Conservation (phyloP, 2,113 vertebrate species). For the Tychaedon coryphoeus region DNA sequence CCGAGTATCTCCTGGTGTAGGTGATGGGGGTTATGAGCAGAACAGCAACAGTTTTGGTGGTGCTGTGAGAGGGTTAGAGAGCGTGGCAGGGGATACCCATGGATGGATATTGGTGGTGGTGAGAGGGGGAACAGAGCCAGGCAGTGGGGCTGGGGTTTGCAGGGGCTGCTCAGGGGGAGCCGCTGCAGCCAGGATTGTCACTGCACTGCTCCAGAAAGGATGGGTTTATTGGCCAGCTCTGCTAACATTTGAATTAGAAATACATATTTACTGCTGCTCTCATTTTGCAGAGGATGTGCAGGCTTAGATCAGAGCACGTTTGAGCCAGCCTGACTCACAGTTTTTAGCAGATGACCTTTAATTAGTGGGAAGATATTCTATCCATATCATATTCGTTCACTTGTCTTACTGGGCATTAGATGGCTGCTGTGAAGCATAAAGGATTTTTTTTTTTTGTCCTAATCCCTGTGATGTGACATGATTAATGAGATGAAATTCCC, state of each 20-base stretch:
- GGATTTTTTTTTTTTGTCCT: conserved; percentile 65
- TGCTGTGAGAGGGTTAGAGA: background rate
- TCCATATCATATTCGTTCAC: conserved; percentile 69
- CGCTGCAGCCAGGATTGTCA: background rate
- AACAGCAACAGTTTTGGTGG: background rate
- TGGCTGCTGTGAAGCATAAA: conserved; percentile 74
- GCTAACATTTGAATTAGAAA: background rate
- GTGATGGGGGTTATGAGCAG: background rate
- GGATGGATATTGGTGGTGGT: background rate
- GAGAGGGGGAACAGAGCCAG: background rate
- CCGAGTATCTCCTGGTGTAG: background rate
- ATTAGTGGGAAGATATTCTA: conserved; percentile 69
- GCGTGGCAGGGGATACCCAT: background rate
- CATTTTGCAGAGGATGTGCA: background rate
- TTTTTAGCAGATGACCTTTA: conserved; percentile 72
- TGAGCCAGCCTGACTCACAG: conserved; percentile 13
- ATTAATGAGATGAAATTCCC: conserved; percentile 80
- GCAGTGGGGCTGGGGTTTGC: background rate
- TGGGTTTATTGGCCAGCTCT: background rate
- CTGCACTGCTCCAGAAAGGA: background rate
- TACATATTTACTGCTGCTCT: background rate
- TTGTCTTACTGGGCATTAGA: conserved; percentile 71
- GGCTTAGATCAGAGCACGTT: background rate
- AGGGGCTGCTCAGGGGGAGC: background rate
- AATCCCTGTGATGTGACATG: conserved; percentile 77